Evolutionary conservation across 2,797 vertebrate species (phyloP).

Genomic region (Scyliorhinus canicula): DNA sequence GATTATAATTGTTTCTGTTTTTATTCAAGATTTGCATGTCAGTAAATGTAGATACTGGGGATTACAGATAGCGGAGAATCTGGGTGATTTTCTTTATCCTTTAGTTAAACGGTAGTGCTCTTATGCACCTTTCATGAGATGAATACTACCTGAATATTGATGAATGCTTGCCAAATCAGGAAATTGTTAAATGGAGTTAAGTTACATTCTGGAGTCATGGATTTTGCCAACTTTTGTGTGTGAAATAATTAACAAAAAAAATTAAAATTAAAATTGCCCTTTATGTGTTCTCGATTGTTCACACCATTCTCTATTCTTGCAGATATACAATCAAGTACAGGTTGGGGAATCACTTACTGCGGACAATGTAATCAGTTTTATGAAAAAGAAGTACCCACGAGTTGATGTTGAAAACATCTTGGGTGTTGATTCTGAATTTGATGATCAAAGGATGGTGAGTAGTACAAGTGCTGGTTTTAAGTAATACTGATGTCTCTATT

Average conservation of each 20-base stretch:
- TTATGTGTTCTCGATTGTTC: background rate
- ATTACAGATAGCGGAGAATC: too few relatives aligned
- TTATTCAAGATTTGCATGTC: too few relatives aligned
- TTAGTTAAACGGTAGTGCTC: too few relatives aligned
- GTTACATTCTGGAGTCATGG: background rate
- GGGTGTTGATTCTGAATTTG: constrained; percentile 68
- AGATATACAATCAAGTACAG: constrained; percentile 77
- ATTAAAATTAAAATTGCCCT: background rate
- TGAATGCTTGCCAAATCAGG: background rate
- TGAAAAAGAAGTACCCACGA: constrained; percentile 73
- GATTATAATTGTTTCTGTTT: too few relatives aligned
- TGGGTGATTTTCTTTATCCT: too few relatives aligned
- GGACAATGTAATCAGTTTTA: constrained; percentile 61
- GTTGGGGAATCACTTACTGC: constrained; percentile 62
- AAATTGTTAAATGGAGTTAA: background rate
- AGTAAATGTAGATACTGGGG: too few relatives aligned
- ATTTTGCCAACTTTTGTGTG: background rate
- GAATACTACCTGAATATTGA: background rate
- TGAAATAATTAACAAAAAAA: background rate
- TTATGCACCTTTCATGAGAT: too few relatives aligned
- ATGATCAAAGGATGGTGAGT: constrained; percentile 73
- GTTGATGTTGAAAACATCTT: constrained; percentile 70
- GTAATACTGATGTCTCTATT: background rate
- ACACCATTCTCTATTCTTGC: constrained; percentile 45
- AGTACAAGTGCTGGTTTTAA: background rate